Evolutionary conservation across 2,797 vertebrate genomes (phyloP).

Genomic region (Otolemur crassicaudatus): DNA sequence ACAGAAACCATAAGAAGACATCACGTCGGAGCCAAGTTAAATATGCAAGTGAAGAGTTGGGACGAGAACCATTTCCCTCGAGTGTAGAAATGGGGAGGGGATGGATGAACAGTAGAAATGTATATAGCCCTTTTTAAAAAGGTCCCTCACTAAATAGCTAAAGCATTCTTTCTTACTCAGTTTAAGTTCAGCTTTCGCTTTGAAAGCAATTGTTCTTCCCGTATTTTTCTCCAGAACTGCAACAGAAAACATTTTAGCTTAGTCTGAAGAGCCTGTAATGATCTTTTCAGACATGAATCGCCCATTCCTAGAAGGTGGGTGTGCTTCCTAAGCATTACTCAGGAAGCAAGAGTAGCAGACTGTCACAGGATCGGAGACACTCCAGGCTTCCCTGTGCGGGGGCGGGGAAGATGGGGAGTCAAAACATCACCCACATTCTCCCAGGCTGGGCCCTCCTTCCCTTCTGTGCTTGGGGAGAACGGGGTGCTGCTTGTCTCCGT

Average conservation of each 20-base stretch:
- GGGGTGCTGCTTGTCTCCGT: not conserved
- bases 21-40: not conserved
- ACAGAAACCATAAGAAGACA: not conserved
- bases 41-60: not conserved
- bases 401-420: fast-evolving
- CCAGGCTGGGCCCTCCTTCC: not conserved
- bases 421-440: not conserved
- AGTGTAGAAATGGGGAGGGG: not conserved
- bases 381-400: not conserved
- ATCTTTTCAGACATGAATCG: not conserved
- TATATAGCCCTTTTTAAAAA: not conserved
- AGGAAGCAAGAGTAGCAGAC: not conserved
- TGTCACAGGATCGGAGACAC: not conserved
- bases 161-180: not conserved
- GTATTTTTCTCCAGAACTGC: not conserved
- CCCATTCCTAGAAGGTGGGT: not conserved
- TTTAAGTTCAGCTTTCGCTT: not conserved
- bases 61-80: not conserved
- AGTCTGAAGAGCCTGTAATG: not conserved
- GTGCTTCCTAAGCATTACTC: not conserved
- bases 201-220: not conserved
- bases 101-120: not conserved
- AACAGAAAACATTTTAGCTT: not conserved
- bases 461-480: not conserved
- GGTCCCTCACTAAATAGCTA: not conserved